phyloP scores from a whole-genome alignment of 2,888 invertebrate genomes.

The Acleris laterana region DNA sequence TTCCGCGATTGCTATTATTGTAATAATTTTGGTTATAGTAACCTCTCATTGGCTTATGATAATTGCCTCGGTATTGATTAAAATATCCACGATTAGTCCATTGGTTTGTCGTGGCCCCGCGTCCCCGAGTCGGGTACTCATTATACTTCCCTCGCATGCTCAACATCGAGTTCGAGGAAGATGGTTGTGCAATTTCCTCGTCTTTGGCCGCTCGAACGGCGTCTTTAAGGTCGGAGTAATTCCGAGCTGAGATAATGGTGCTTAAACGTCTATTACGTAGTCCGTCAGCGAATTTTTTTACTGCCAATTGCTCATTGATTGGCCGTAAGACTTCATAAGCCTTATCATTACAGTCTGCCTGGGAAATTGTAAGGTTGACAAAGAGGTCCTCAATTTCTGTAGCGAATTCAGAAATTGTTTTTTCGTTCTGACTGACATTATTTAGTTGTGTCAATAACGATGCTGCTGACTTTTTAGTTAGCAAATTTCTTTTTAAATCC shows the following conservation, averaged over 20 bases:
- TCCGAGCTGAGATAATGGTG: slow-evolving; percentile 20
- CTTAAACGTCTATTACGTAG: slow-evolving; percentile 29
- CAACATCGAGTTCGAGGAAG: slow-evolving; percentile 8
- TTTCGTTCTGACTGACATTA: slow-evolving; percentile 13
- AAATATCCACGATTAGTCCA: background rate
- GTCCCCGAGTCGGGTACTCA: background rate
- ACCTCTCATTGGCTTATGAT: slow-evolving; percentile 7
- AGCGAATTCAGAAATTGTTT: slow-evolving; percentile 20
- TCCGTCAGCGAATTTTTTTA: slow-evolving; percentile 32
- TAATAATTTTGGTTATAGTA: background rate
- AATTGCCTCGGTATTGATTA: slow-evolving; percentile 10
- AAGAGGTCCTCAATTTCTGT: slow-evolving; percentile 23
- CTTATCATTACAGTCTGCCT: slow-evolving; percentile 16
- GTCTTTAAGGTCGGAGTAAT: slow-evolving; percentile 26
- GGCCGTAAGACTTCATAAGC: slow-evolving; percentile 29
- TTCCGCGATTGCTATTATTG: slow-evolving; percentile 7
- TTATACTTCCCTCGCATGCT: slow-evolving; percentile 3
- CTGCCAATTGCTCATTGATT: slow-evolving; percentile 32
- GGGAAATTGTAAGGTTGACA: slow-evolving; percentile 28
- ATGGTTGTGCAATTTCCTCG: slow-evolving; percentile 19
- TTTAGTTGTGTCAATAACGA: slow-evolving; percentile 22
- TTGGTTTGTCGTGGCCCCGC: background rate
- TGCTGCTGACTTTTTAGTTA: slow-evolving; percentile 26
- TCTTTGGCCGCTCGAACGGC: slow-evolving; percentile 26
- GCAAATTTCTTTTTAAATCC: slow-evolving; percentile 21